Conservation (phyloP, 2,113 vertebrate species). For the Dromiciops gliroides region DNA sequence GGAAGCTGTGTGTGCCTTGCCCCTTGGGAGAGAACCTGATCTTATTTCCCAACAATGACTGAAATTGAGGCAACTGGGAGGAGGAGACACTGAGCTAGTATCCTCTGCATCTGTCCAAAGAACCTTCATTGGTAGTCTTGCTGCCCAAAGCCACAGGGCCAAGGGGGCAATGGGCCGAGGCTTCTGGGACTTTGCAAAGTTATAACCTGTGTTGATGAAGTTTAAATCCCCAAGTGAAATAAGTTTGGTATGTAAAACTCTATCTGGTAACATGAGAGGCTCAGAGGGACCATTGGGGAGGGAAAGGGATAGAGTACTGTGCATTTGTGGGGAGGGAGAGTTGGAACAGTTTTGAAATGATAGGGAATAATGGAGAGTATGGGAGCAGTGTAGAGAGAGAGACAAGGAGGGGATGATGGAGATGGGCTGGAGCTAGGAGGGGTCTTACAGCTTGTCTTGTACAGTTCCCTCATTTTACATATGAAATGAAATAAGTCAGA, state of each 20-base stretch:
- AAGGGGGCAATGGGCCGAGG: not conserved
- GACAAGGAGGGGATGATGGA: not conserved
- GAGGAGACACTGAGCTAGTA: not conserved
- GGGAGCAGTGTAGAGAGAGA: not conserved
- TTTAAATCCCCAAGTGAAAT: not conserved
- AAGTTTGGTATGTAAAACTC: not conserved
- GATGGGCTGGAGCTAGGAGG: not conserved
- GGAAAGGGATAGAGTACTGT: not conserved
- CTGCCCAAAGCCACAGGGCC: not conserved
- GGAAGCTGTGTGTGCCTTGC: slow-evolving; percentile 36
- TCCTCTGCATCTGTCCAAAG: not conserved
- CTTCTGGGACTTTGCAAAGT: not conserved
- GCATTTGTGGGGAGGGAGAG: not conserved
- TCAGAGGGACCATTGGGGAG: not conserved
- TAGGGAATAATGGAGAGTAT: not conserved
- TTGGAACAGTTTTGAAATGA: too few species aligned
- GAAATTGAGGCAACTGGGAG: slow-evolving; percentile 53
- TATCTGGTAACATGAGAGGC: not conserved
- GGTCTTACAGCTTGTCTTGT: not conserved
- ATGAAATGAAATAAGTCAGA: not conserved
- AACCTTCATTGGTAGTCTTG: not conserved
- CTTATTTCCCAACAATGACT: slow-evolving; percentile 37
- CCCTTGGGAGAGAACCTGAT: slow-evolving; percentile 64
- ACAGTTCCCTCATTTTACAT: not conserved
- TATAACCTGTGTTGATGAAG: not conserved